Evolutionary conservation across 2,797 vertebrate genomes (phyloP).

Genomic region (Oryzias dopingdopingensis): DNA sequence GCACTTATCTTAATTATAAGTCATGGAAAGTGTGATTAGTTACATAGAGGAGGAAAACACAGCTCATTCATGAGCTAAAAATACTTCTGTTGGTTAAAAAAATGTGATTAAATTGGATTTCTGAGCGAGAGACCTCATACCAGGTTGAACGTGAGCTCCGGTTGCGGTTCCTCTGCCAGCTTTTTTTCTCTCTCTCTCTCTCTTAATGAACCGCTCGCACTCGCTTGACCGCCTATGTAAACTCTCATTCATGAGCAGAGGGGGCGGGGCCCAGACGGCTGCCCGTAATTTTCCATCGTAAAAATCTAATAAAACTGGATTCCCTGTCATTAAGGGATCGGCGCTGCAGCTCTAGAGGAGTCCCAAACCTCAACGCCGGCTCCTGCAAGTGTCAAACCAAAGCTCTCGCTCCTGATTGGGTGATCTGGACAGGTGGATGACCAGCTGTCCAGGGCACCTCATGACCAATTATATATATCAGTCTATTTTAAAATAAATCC

Average conservation of each 20-base stretch:
- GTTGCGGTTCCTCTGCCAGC: slow-evolving; percentile 25
- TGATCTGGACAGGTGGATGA: no score
- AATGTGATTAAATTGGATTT: neutral
- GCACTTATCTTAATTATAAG: no score
- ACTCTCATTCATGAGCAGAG: slow-evolving; percentile 65
- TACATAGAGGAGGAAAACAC: no score
- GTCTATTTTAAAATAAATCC: no score
- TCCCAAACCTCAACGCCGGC: slow-evolving; percentile 17
- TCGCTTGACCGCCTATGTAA: slow-evolving; percentile 59
- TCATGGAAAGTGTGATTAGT: no score
- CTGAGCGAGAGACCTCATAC: slow-evolving; percentile 4
- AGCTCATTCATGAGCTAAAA: no score
- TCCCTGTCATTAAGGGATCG: slow-evolving; percentile 50
- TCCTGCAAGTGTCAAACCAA: neutral
- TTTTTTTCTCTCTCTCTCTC: neutral
- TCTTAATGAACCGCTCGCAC: slow-evolving; percentile 48
- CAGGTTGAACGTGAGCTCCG: neutral
- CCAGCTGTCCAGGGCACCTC: no score
- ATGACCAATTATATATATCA: no score
- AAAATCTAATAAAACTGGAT: slow-evolving; percentile 50
- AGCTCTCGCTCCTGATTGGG: neutral
- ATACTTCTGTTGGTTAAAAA: no score
- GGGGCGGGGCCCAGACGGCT: slow-evolving; percentile 30
- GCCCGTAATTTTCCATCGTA: slow-evolving; percentile 66
- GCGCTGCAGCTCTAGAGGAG: slow-evolving; percentile 40